Evolutionary conservation across 2,797 vertebrate species (phyloP), one percentile per base, ranked within the genome.

Genomic region (Ateles fusciceps): DNA sequence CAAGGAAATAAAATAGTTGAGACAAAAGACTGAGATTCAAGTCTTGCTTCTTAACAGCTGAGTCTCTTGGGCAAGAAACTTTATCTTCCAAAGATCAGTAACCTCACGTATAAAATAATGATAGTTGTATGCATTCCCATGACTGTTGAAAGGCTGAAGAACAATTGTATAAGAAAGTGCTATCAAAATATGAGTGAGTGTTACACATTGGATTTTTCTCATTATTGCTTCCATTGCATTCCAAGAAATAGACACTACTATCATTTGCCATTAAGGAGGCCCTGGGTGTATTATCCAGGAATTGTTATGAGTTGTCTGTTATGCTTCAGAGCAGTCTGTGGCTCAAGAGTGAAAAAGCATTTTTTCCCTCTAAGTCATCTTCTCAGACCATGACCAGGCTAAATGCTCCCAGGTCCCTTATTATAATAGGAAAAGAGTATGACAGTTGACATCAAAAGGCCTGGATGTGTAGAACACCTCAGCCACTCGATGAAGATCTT

Each of bases 151-250:
- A 84, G 30, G 42, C 50, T 68, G 42, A 7, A 30, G 75, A 36
- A 1, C n/a, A 22, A 21, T n/a, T 36, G 15, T 0, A 12, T 0
- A 14, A 3, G 17, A 11, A 46, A 19, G 44, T 17, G n/a, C 21
- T 22, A 24, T 30, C 6, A 19, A 46, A 68, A 33, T 13, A 3
- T 15, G 85, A 91, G 61, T 22, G 48, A 19, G 6, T 15, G 8
- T 21, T 10, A 3, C 5, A 44, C 13, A 1, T 0, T 11, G 28
- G 42, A 22, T 50, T 21, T 72, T 80, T 50, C 48, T 59, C 14
- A 0, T 19, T 24, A 33, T 68, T 80, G 6, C 0, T 44, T 61
- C 30, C 52, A 7, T 85, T 26, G 26, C 10, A 2, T 44, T 84
- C 26, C 10, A 78, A 75, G 19, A 90, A 88, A 59, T 42, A 46